Base-by-base conservation (phyloP, 2,888 invertebrate genomes). In the Drosophila buzzatii region DNA sequence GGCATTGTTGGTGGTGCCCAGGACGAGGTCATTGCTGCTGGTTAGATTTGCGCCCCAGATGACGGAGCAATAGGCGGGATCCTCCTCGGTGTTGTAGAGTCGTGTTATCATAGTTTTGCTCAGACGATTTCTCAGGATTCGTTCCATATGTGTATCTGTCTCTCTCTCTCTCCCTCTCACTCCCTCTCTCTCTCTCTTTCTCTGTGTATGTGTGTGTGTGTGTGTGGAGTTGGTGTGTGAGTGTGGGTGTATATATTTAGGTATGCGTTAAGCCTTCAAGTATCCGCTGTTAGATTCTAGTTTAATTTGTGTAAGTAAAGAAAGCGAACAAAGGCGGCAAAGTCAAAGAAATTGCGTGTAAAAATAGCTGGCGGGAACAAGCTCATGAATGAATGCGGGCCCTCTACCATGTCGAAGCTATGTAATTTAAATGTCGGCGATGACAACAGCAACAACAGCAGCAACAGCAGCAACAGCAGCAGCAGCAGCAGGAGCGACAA, bases 51-150 rank as follows among this genome's bases (percentile, higher is more conserved):
- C 60, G 70, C 92, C 92, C 92, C 92, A 92, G 77, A 92, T 89
- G 82, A 91, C 90, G 73, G 92, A 91, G 86, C 93, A 93, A 76
- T 92, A 90, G 79, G 86, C 89, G 74, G 92, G 91, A 85, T 92
- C 92, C 87, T 92, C 92, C 76, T 91, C 92, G 76, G 92, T 90
- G 75, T 92, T 91, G 75, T 92, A 93, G 41, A 93, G 90, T 81
- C 90, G 89, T 76, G 92, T 92, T 90, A 93, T 88, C 93, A 93
- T 93, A 86, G 80, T 91, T 56, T 20, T 20, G 75, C 58, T 58
- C 51, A 31, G 45, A 49, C 61, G 33, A 62, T 33, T 56, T 59
- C 49, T 57, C 67, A 60, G 33, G 56, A 62, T 16, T 20, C 56
- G 18, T 39, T 20, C 49, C 49, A 49, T 49, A 33, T 12, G 16